These are phyloP conservation scores for Vulpes lagopus DNA, from an alignment of 2,113 vertebrate genomes.

Conservation along the genomic window DNA sequence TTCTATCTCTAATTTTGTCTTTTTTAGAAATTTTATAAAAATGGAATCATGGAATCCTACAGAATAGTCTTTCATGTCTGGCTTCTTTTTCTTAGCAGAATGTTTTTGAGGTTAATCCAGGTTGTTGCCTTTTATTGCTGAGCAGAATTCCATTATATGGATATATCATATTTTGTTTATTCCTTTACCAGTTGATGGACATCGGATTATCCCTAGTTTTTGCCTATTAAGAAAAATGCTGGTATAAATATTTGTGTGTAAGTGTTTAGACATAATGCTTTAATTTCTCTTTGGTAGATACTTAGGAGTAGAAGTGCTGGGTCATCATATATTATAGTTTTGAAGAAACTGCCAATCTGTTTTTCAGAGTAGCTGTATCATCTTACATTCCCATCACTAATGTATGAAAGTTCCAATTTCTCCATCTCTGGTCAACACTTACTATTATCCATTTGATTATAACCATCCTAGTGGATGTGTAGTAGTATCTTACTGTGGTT, in stretches of 20 bases:
- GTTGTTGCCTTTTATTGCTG: neutral
- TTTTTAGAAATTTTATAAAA: neutral
- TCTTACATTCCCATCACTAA: neutral
- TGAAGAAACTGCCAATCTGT: neutral
- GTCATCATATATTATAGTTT: neutral
- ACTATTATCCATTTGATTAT: neutral
- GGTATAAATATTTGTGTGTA: neutral
- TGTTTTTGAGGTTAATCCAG: neutral
- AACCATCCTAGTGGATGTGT: neutral
- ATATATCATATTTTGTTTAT: neutral
- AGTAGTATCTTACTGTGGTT: neutral
- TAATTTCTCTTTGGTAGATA: neutral
- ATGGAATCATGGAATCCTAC: neutral
- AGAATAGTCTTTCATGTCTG: neutral
- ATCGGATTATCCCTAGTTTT: neutral
- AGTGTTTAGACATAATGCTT: neutral
- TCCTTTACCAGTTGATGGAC: neutral
- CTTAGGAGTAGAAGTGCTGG: neutral
- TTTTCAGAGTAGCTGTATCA: neutral
- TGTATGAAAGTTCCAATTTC: neutral
- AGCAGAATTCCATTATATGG: neutral
- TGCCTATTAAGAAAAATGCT: neutral
- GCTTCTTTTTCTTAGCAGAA: neutral
- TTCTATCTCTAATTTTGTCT: neutral
- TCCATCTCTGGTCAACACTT: neutral